These are phyloP conservation scores for Tragelaphus oryx DNA, from an alignment of 2,797 vertebrate species.

Conservation along the genomic window DNA sequence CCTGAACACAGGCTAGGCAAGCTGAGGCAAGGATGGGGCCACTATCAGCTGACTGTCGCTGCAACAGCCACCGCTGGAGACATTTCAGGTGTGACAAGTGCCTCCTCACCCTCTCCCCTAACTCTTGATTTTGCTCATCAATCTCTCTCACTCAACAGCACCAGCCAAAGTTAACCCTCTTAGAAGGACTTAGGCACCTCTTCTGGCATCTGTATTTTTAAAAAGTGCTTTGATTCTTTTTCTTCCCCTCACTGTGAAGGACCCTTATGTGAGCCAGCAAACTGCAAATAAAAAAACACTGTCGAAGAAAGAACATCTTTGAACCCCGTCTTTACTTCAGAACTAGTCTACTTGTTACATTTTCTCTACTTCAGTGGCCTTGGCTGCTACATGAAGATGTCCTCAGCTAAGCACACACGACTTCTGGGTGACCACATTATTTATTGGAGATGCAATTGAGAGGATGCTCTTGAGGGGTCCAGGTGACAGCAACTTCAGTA, in stretches of 20 bases:
- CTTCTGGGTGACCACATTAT: neutral
- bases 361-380: neutral
- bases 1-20: neutral
- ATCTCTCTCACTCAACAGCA: neutral
- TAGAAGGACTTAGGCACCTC: neutral
- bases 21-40: accelerated
- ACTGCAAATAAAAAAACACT: slow-evolving; percentile 16
- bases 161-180: neutral
- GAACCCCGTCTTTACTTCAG: neutral
- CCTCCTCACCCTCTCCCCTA: neutral
- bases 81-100: neutral
- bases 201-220: neutral
- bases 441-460: neutral
- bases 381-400: neutral
- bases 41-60: no score
- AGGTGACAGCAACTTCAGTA: neutral
- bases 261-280: neutral
- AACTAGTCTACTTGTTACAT: neutral
- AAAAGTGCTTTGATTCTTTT: neutral
- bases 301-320: neutral
- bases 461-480: neutral
- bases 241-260: neutral
- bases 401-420: neutral
- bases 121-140: neutral
- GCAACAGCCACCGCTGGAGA: neutral